Percentiles rank a stretch among this genome's conserved stretches.
Conservation (phyloP, 2,113 vertebrate genomes). For the Odocoileus hemionus region DNA sequence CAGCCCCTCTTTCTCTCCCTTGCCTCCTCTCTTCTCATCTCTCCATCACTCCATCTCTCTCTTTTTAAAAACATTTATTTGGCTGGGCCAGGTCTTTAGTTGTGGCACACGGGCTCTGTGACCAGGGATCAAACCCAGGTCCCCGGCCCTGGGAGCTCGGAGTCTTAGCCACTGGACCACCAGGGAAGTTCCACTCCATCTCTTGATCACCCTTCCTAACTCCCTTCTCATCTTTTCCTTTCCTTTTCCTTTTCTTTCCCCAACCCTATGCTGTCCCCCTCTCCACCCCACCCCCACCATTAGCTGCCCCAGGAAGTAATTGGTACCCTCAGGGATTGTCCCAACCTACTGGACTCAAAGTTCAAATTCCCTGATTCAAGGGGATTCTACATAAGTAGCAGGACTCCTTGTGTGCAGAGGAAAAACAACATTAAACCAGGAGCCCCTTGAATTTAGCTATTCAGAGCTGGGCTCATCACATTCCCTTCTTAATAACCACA, state of each 20-base stretch:
- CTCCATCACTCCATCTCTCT: not conserved
- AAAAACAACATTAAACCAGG: not conserved
- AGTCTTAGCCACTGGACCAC: not conserved
- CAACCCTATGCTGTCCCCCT: not conserved
- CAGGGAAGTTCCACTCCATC: not conserved
- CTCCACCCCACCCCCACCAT: not conserved
- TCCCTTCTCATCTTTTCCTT: not conserved
- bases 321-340: not conserved
- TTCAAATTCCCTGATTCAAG: not conserved
- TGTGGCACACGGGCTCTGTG: not conserved
- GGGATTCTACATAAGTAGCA: not conserved
- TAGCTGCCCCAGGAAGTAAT: not conserved
- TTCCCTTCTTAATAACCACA: constrained; percentile 26
- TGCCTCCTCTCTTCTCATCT: not conserved
- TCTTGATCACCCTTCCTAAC: not conserved
- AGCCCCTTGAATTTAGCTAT: not conserved
- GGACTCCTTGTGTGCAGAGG: not conserved
- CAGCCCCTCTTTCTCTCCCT: not conserved
- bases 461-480: not conserved
- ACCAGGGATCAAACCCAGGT: not conserved
- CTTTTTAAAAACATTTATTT: not conserved
- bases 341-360: not conserved
- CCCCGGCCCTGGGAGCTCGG: not conserved
- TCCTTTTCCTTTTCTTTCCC: not conserved
- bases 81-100: not conserved